Evolutionary conservation across 2,113 vertebrate genomes (phyloP), one percentile per base, ranked within the genome.

Genomic region (Okapia johnstoni): DNA sequence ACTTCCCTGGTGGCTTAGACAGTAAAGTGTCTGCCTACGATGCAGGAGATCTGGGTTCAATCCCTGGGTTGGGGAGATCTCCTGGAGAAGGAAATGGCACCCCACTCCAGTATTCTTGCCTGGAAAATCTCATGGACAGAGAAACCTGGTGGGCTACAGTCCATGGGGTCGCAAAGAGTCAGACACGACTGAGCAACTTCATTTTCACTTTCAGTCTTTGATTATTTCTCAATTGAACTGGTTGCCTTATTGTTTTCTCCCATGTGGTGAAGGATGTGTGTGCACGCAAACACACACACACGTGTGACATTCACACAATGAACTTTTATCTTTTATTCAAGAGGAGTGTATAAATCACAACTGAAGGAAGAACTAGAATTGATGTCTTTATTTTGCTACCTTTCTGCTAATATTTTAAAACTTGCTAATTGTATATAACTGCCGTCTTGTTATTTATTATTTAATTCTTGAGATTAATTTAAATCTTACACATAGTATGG

Each of bases 391-490:
- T 55, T 5, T 60, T 83, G 23, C 58, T 77, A 9, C 14, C 73
- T 90, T 87, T 80, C 26, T 63, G 33, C 76, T 88, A 93, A 85
- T 8, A 79, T 79, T 36, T 70, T 36, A 70, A 66, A 15, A 3
- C 8, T 17, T 73, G 58, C 92, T 92, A 85, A 33, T 81, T 95
- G 90, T 70, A 54, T 73, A 57, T 36, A 57, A 6, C 33, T 55
- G 17, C 30, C 36, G 16, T 54, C 0, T 80, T 55, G 25, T 94
- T 94, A 55, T 96, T 95, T 96, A 95, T 77, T 85, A 63, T 80
- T 88, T 89, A 89, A 79, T 88, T 94, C 12, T 94, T 80, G 54
- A 77, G 84, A 73, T 66, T 83, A 61, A 66, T 21, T 61, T 86
- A 21, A 93, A 40, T 76, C 8, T 63, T 83, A 83, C 57, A 46